Evolutionary conservation across 2,888 invertebrate genomes (phyloP).

Genomic region (Tortrix viridana): DNA sequence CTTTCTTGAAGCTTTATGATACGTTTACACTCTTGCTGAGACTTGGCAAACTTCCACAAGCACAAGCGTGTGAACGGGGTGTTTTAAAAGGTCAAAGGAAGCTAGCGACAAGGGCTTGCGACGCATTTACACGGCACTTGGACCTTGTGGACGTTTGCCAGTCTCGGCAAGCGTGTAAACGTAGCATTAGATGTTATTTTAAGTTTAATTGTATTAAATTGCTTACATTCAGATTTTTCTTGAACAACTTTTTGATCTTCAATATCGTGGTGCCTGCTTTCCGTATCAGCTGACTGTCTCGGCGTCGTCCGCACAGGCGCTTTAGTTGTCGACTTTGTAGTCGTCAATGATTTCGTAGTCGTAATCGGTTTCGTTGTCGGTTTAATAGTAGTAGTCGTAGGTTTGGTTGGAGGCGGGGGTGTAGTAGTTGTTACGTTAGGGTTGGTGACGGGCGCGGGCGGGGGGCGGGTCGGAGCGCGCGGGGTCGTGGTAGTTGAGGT

Average conservation of each 20-base stretch:
- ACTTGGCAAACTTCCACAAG: no score
- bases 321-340: slow-evolving; percentile 23
- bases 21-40: no score
- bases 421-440: slow-evolving; percentile 34
- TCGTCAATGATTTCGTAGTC: slow-evolving; percentile 20
- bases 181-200: no score
- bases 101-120: no score
- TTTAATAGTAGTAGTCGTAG: slow-evolving; percentile 42
- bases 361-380: slow-evolving; percentile 43
- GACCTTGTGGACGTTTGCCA: no score
- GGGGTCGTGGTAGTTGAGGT: slow-evolving; percentile 36
- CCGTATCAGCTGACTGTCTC: no score
- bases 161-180: no score
- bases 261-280: no score
- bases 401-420: slow-evolving; percentile 42
- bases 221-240: slow-evolving; percentile 37
- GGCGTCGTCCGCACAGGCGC: neutral
- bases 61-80: no score
- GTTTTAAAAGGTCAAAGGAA: no score
- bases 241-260: slow-evolving; percentile 22
- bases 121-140: no score
- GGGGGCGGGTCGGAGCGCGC: slow-evolving; percentile 16
- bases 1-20: no score
- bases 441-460: slow-evolving; percentile 14
- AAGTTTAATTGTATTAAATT: neutral